Percentiles rank a stretch among this genome's conserved stretches.
Conservation (phyloP, 1,140 invertebrate species). For the Campoletis sonorensis region DNA sequence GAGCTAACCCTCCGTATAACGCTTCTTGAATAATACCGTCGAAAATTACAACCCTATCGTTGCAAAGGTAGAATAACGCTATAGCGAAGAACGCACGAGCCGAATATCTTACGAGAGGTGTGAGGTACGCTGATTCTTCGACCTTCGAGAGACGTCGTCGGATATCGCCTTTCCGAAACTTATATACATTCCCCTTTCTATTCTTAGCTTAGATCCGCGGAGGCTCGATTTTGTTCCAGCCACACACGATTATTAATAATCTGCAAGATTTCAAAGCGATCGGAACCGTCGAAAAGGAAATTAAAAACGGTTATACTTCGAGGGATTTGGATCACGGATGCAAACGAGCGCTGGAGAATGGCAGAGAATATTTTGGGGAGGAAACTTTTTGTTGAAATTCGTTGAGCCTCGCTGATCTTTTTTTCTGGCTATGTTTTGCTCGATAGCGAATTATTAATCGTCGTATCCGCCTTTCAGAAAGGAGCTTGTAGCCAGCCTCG, state of each 20-base stretch:
- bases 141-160: slow-evolving; percentile 26
- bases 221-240: slow-evolving; percentile 43
- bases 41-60: slow-evolving; percentile 47
- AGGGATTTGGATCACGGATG: too few species aligned
- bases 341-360: background rate
- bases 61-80: background rate
- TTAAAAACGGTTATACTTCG: background rate
- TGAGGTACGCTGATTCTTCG: slow-evolving; percentile 50
- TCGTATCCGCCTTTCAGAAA: background rate
- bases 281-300: slow-evolving; percentile 51
- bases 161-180: slow-evolving; percentile 23
- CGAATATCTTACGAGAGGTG: slow-evolving; percentile 43
- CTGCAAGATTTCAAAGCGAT: slow-evolving; percentile 49
- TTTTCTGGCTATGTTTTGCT: background rate
- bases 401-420: background rate
- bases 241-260: slow-evolving; percentile 63
- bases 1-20: slow-evolving; percentile 46
- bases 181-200: background rate
- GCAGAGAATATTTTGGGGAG: background rate
- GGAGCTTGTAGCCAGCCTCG: slow-evolving; percentile 6
- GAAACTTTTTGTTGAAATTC: background rate
- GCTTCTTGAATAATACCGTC: slow-evolving; percentile 46
- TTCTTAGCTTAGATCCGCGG: slow-evolving; percentile 49
- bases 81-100: slow-evolving; percentile 9
- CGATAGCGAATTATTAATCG: background rate